Base-by-base conservation (phyloP, 2,888 invertebrate genomes). In the Ennomos erosarius region DNA sequence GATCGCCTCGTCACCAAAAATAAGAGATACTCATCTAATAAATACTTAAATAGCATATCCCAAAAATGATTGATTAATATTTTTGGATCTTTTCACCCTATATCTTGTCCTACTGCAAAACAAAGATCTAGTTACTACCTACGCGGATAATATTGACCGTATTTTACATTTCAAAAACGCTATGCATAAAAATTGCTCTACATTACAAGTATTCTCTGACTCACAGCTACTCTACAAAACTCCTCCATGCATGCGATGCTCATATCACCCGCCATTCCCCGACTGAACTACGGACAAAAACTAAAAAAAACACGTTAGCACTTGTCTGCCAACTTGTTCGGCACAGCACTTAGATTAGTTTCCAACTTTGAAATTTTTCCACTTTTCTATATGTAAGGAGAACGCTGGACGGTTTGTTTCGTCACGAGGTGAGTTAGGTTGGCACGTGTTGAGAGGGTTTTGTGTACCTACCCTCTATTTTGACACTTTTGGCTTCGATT, bases 281-380 rank as follows among this genome's bases (percentile, higher is more conserved):
- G 79, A 78, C 69, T 78, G 82, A 82, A 82, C 63, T 62, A 59
- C 62, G 80, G 79, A 74, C 78, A 77, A 82, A 58, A 84, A 80
- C 73, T 76, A 74, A 84, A 87, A 86, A 78, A 75, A 71, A 48
- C 37, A 82, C 85, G 84, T 82, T 84, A 80, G 77, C 85, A 87
- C 88, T 88, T 87, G 87, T 88, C 88, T 88, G 82, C 82, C 82
- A 88, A 89, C 80, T 89, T 88, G 85, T 82, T 81, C 84, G 73
- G 78, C 82, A 79, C 84, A 73, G 78, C 87, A 90, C 87, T 89
- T 89, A 90, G 90, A 90, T 91, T 91, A 89, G 88, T 91, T 90
- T 79, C 66, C 75, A 83, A 88, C 77, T 85, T 79, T 69, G 51
- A 71, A 68, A 65, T 57, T 67, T 63, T 38, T 36, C 53, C 43